phyloP scores from a whole-genome alignment of 2,113 vertebrate species.

The Ursus arctos region DNA sequence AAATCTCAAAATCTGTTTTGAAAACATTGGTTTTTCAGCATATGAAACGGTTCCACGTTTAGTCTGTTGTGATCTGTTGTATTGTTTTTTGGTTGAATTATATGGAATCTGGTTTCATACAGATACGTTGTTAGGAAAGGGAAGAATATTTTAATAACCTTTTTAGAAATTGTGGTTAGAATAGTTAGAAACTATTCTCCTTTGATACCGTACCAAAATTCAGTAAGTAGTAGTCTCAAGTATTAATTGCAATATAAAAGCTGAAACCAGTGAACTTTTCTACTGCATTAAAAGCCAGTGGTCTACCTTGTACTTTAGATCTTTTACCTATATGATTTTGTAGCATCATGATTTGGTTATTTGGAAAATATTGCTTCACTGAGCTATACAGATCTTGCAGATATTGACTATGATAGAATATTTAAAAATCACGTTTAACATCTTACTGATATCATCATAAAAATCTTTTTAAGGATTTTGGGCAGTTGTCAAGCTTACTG shows the following conservation, averaged over 20 bases:
- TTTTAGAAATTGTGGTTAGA: neutral
- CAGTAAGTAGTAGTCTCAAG: constrained; percentile 33
- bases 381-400: neutral
- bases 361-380: constrained; percentile 16
- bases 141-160: constrained; percentile 40
- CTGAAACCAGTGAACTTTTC: constrained; percentile 2
- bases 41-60: constrained; percentile 19
- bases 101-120: neutral
- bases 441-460: constrained; percentile 60
- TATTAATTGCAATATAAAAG: neutral
- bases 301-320: constrained; percentile 28
- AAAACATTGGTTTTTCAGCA: neutral
- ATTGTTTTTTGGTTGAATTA: constrained; percentile 14
- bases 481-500: constrained; percentile 51
- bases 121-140: neutral
- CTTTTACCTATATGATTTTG: constrained; percentile 20
- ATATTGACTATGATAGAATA: constrained; percentile 32
- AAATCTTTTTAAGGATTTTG: constrained; percentile 52
- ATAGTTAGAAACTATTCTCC: neutral
- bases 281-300: neutral
- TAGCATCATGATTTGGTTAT: constrained; percentile 36
- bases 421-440: constrained; percentile 47
- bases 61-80: neutral
- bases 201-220: constrained; percentile 50
- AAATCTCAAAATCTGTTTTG: constrained; percentile 49